Base-by-base conservation (phyloP, 2,888 invertebrate genomes). In the Perizoma flavofasciatum region DNA sequence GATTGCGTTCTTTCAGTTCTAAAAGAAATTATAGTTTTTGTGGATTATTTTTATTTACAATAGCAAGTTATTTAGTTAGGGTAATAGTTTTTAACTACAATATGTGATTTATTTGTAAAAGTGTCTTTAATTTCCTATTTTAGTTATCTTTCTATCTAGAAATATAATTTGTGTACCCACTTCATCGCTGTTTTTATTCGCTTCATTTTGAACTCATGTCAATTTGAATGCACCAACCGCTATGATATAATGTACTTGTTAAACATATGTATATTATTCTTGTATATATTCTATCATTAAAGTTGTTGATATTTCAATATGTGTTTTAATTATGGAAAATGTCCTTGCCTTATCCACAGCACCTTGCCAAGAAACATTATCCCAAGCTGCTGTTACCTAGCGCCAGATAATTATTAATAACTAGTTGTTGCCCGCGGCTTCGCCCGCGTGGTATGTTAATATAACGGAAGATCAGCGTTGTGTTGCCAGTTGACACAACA, bases 241-340 rank as follows among this genome's bases (percentile, higher is more conserved):
- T 66, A 66, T 57, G 4, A 53, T 44, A 10, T 49, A 39, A 56
- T 71, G 67, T 73, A 72, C 76, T 83, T 88, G 85, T 88, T 88
- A 81, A 81, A 81, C 79, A 78, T 84, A 82, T 83, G 79, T 85
- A 85, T 81, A 82, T 86, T 89, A 86, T 89, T 89, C 89, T 83
- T 90, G 90, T 91, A 89, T 90, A 90, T 90, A 90, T 87, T 85
- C 85, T 85, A 89, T 87, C 81, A 91, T 85, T 89, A 90, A 89
- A 90, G 86, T 90, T 91, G 91, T 91, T 91, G 91, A 90, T 90
- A 91, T 90, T 90, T 88, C 85, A 66, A 70, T 70, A 48, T 51
- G 63, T 74, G 68, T 82, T 83, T 82, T 66, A 72, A n/a, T n/a
- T n/a, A n/a, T n/a, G n/a, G n/a, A n/a, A n/a, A n/a, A n/a, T n/a